Base-by-base conservation (phyloP, 2,113 vertebrate species). In the Xiphorhynchus elegans region DNA sequence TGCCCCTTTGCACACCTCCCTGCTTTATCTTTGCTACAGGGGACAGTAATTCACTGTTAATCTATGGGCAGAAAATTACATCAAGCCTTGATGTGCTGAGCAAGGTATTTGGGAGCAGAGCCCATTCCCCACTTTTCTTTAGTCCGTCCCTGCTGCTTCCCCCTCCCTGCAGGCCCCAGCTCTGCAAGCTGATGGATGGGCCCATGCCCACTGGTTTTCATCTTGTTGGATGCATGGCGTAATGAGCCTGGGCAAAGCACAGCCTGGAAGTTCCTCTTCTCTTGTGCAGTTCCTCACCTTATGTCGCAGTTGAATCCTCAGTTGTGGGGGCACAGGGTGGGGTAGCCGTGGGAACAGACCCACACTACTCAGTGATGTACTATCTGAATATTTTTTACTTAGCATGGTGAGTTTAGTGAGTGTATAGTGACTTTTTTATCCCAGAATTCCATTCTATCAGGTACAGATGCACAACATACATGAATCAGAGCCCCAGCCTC, bases 201-300 rank as follows among this genome's bases (percentile, higher is more conserved):
- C n/a, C 63, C 4, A 0, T 88, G 47, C 35, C 39, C 42, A 31
- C 20, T 0, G 1, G 42, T 74, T 89, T 85, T 40, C n/a, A 9
- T 68, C 28, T 25, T 1, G 0, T 39, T 0, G 2, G 53, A 63
- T 6, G 5, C 1, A 2, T 0, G 4, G 24, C 28, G 25, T 35
- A 49, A 80, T n/a, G 29, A 90, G 37, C 49, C 50, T 42, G 58
- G 49, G 39, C 58, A 69, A 46, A n/a, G 28, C 53, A 39, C 33
- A 58, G 11, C 7, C 35, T 63, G 17, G 8, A 35, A 80, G 17
- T 42, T 73, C 33, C 29, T 79, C 33, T 93, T 72, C 28, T 78
- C 56, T 84, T 56, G 21, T 33, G 16, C 6, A 5, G 15, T 29
- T 60, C 8, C 33, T 73, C 1, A 2, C 17, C 24, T 47, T 67